Evolutionary conservation across 2,888 invertebrate genomes (phyloP).

Genomic region (Brassicogethes aeneus): DNA sequence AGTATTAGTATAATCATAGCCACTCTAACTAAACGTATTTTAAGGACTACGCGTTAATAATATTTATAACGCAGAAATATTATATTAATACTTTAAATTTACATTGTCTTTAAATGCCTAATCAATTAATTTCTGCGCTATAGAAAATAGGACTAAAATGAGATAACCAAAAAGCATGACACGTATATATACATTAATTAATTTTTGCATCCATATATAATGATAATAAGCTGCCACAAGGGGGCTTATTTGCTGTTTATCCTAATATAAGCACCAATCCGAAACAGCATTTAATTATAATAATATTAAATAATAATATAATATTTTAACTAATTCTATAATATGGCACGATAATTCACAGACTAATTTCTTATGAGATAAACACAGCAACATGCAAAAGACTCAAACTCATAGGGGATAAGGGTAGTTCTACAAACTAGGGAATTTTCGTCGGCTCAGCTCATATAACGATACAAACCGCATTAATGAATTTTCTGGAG

Average conservation of each 20-base stretch:
- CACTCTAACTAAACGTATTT: constrained; percentile 11
- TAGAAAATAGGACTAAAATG: no score
- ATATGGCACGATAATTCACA: constrained; percentile 29
- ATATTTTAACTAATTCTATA: not conserved
- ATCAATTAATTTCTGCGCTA: no score
- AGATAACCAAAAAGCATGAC: constrained; percentile 13
- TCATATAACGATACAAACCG: no score
- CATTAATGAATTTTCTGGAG: no score
- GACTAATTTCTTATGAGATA: constrained; percentile 11
- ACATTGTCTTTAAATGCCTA: no score
- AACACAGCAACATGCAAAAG: not conserved
- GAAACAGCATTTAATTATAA: no score
- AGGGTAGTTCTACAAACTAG: no score
- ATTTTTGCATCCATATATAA: not conserved
- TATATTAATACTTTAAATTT: no score
- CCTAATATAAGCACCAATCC: constrained; percentile 20
- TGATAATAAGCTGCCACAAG: constrained; percentile 22
- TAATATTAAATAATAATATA: constrained; percentile 3
- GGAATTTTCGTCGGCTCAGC: no score
- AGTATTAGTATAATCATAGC: constrained; percentile 28
- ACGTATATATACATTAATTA: not conserved
- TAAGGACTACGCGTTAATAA: constrained; percentile 2
- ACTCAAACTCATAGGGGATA: constrained; percentile 6
- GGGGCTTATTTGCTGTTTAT: not conserved
- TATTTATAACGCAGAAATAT: not conserved